Base-by-base conservation (phyloP, 2,113 vertebrate genomes). In the Etia nguti region DNA sequence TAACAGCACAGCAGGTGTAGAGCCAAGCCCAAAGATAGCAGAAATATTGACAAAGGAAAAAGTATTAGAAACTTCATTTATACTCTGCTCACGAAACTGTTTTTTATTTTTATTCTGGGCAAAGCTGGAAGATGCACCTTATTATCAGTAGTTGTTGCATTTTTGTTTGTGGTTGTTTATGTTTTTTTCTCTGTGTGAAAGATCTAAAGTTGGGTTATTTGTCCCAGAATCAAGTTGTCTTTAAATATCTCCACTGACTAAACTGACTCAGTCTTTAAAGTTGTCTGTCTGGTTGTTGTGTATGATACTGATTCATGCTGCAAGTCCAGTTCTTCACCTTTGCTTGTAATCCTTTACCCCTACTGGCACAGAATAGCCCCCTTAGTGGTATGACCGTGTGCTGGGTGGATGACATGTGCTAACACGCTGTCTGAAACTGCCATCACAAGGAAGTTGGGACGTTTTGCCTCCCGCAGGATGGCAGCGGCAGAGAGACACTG, bases 1-100 rank as follows among this genome's bases (percentile, higher is more conserved):
- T 94, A 96, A 96, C 91, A 93, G 91, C 88, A 87, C 90, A 95
- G 95, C 94, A 95, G 96, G 95, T 95, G 86, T 86, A 52, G 20
- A 60, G 84, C 56, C 52, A 75, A 81, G 79, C 87, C 84, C 57
- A 80, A 77, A 93, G 93, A 94, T 93, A 94, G 86, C 83, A 70
- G 83, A 29, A 93, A 92, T 92, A 92, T 86, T 90, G 82, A 90
- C 88, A 88, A 88, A 82, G 48, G 41, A 62, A 88, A 62, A 92
- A 90, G 52, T 86, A 91, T 85, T 81, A 86, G 90, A 29, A 92
- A 90, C 89, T 90, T 89, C 41, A 89, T 94, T 95, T 87, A 84
- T 81, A 90, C 82, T 89, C 85, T 26, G 20, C 83, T 82, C 90
- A 93, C 87, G 89, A 86, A 68, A 48, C 86, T 83, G 86, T 84